Evolutionary conservation across 2,113 vertebrate species (phyloP).

Genomic region (Xiphophorus couchianus): DNA sequence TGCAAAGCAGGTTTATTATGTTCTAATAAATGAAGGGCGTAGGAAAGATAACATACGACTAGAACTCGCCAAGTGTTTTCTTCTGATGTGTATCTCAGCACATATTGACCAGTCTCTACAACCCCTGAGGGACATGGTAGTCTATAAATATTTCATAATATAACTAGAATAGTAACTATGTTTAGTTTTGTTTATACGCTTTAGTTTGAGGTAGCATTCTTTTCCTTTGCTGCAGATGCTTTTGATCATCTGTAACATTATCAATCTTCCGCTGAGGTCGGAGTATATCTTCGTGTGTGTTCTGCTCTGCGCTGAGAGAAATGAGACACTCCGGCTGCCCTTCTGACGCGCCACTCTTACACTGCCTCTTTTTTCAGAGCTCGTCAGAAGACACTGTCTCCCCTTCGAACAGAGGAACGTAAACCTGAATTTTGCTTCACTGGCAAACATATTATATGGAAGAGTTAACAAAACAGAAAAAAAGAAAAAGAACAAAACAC

Average conservation of each 20-base stretch:
- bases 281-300: slow-evolving; percentile 25
- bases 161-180: no score
- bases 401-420: slow-evolving; percentile 25
- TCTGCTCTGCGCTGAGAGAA: slow-evolving; percentile 39
- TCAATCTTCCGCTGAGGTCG: slow-evolving; percentile 37
- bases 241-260: slow-evolving; percentile 30
- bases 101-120: not conserved
- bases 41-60: not conserved
- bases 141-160: no score
- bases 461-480: not conserved
- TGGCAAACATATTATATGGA: slow-evolving; percentile 22
- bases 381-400: slow-evolving; percentile 67
- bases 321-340: slow-evolving; percentile 55
- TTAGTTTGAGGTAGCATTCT: not conserved
- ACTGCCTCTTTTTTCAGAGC: slow-evolving; percentile 63
- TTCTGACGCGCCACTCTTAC: slow-evolving; percentile 59
- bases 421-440: slow-evolving; percentile 54
- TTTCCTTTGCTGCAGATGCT: not conserved
- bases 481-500: not conserved
- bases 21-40: not conserved
- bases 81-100: not conserved
- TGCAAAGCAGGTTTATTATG: not conserved
- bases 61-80: not conserved
- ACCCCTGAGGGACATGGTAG: not conserved
- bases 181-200: no score